A percentile compares a stretch with the other conserved stretches of the same genome.
Evolutionary conservation across 1,140 invertebrate species (phyloP).

Genomic region (Caenorhabditis inopinata): DNA sequence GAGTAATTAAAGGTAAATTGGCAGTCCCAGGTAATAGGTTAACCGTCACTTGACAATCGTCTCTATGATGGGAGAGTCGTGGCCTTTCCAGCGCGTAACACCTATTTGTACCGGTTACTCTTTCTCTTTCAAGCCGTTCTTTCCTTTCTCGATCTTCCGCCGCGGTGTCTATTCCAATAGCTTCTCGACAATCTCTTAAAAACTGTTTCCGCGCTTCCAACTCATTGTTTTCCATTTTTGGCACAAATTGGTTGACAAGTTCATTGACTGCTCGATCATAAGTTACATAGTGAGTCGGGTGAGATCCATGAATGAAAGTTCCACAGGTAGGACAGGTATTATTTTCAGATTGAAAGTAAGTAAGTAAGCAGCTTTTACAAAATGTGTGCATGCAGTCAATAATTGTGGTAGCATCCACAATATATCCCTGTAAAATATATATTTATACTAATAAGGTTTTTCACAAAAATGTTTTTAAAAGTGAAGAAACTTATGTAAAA

Average conservation of each 20-base stretch:
- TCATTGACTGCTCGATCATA: constrained; percentile 67
- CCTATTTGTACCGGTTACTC: constrained; percentile 15
- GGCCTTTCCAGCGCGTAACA: constrained; percentile 7
- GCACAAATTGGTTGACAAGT: constrained; percentile 67
- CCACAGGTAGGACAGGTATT: constrained; percentile 68
- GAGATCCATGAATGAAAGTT: constrained; percentile 69
- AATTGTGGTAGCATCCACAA: constrained; percentile 69
- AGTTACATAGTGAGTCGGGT: constrained; percentile 67
- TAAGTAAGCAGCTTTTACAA: constrained; percentile 69
- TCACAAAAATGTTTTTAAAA: no score
- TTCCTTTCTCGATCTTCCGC: constrained; percentile 18
- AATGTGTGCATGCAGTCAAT: constrained; percentile 70
- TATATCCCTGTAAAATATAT: constrained; percentile 66
- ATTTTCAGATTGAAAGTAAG: constrained; percentile 66
- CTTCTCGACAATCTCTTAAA: neutral
- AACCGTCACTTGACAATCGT: constrained; percentile 33
- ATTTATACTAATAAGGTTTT: neutral
- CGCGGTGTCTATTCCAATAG: constrained; percentile 6
- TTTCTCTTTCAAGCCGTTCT: neutral
- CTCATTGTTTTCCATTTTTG: constrained; percentile 57
- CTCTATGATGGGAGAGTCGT: constrained; percentile 12
- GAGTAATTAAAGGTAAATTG: constrained; percentile 9
- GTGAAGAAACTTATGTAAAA: no score
- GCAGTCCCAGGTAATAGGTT: constrained; percentile 7
- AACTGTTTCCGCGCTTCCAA: constrained; percentile 18